Evolutionary conservation across 1,140 invertebrate genomes (phyloP), one percentile per base, ranked within the genome.

Genomic region (Trinorchestia longiramus): DNA sequence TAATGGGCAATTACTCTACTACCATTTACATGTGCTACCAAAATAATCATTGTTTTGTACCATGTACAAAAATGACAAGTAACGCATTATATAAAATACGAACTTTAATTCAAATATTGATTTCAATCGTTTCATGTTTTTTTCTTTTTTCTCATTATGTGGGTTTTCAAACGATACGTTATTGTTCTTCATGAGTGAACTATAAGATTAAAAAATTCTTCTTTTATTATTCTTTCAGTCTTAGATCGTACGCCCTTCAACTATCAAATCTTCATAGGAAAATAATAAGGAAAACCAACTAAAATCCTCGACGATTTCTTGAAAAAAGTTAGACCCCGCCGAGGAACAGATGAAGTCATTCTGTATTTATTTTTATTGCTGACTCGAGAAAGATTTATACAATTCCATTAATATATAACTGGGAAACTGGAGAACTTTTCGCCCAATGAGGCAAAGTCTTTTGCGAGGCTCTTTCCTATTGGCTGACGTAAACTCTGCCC

Each of bases 261-360:
- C 62, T 77, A 36, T 77, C 36, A 77, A 77, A 77, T 77, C 62
- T 77, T 77, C 62, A 77, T 77, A 36, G 36, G 28, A 77, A 77
- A 77, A 36, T 23, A 11, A 3, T 3, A 23, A 11, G 15, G 36
- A 77, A 77, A 77, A 77, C 62, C 62, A 77, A 28, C 1, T 28
- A 28, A 90, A 77, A 77, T 77, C 17, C 40, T 77, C 62, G 62
- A 77, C 40, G 62, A 77, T 77, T 90, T 90, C 15, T 41, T 42
- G 23, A 90, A 94, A 44, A 47, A 94, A 94, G 36, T 47, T 43
- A 45, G 44, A 45, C 44, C 92, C 92, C 44, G 92, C 43, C 43
- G 44, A 44, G 92, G 43, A 94, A n/a, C 92, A 40, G 92, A 94
- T 94, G 92, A 94, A 94, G 92, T 43, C 92, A 45, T 94, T 94